A percentile compares a stretch with the other conserved stretches of the same genome.
These are phyloP conservation scores for Cordilura impudica DNA, from an alignment of 2,888 invertebrate genomes.

Conservation along the genomic window DNA sequence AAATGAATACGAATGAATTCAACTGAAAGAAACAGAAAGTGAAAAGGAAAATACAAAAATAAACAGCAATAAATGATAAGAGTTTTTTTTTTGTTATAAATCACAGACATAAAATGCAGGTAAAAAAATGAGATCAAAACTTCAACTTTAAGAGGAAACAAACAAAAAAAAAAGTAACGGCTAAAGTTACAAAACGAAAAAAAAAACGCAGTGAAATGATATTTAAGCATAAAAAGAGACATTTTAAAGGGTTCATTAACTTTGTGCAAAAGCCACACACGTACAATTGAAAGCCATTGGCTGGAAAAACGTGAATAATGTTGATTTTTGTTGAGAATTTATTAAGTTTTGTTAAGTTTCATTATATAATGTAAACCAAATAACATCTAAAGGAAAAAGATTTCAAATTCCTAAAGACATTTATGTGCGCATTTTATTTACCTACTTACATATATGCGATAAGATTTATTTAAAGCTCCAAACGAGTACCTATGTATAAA, in stretches of 20 bases:
- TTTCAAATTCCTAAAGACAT: not conserved
- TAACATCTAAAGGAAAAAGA: not conserved
- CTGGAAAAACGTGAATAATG: not conserved
- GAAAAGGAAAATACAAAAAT: not conserved
- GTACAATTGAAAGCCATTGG: too few species aligned
- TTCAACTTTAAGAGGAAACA: not conserved
- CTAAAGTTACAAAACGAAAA: not conserved
- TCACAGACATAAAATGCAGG: constrained; percentile 34
- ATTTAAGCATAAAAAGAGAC: not conserved
- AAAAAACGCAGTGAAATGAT: not conserved
- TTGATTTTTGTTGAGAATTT: not conserved
- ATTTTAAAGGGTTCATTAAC: not conserved
- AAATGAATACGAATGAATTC: constrained; percentile 32
- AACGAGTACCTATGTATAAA: too few species aligned
- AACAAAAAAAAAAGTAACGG: not conserved
- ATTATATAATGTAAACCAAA: not conserved
- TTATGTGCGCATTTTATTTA: not conserved
- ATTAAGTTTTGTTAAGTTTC: not conserved
- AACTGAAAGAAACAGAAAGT: constrained; percentile 7
- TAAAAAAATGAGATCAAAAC: constrained; percentile 24
- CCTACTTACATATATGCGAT: too few species aligned
- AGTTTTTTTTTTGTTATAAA: constrained; percentile 20
- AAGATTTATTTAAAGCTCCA: too few species aligned
- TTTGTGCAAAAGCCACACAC: not conserved
- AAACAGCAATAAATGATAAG: not conserved